These are phyloP conservation scores for Graptemys geographica DNA, from an alignment of 2,797 vertebrate genomes.

Conservation along the genomic window DNA sequence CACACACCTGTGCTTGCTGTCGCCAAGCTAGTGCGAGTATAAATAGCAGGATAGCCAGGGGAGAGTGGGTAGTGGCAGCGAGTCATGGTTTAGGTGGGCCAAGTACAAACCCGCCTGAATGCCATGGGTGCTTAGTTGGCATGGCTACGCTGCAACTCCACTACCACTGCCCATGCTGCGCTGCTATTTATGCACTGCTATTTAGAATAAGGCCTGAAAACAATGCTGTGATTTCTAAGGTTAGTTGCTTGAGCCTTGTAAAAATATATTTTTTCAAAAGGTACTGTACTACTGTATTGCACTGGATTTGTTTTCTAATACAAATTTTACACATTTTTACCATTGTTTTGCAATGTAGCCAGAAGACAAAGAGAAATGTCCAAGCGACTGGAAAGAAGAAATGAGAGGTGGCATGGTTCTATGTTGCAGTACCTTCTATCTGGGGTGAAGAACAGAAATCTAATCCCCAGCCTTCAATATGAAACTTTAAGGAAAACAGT, in stretches of 20 bases:
- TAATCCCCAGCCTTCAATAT: conserved; percentile 38
- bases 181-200: too few species aligned
- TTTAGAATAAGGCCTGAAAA: neutral
- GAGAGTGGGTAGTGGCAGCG: too few species aligned
- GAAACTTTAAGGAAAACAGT: conserved; percentile 42
- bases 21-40: too few species aligned
- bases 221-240: conserved; percentile 27
- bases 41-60: too few species aligned
- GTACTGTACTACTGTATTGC: conserved; percentile 47
- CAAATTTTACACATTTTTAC: conserved; percentile 65
- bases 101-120: too few species aligned
- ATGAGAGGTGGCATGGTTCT: neutral
- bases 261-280: neutral
- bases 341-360: conserved; percentile 67
- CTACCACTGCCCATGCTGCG: too few species aligned
- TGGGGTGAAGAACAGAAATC: neutral
- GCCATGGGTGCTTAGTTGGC: too few species aligned
- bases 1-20: neutral
- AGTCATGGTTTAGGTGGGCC: too few species aligned
- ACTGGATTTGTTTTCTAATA: conserved; percentile 62
- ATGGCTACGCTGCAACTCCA: too few species aligned
- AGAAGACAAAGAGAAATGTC: conserved; percentile 54
- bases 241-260: conserved; percentile 40
- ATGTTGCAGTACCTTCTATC: neutral
- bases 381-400: conserved; percentile 3